Base-by-base conservation (phyloP, 2,113 vertebrate genomes). In the Urocitellus parryii region DNA sequence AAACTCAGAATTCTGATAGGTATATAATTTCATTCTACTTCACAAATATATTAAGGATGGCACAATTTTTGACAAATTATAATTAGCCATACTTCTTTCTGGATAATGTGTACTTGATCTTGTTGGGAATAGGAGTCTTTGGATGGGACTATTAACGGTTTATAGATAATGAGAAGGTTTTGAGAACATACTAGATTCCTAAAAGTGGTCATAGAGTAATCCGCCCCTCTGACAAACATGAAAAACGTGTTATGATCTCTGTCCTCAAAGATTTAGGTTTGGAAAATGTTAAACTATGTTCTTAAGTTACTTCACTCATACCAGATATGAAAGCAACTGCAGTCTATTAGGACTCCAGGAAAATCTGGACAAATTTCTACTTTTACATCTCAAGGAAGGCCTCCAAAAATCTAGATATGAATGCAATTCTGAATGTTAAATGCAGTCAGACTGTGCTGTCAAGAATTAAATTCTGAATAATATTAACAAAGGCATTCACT, bases 201-300 rank as follows among this genome's bases (percentile, higher is more conserved):
- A 67, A 74, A 1, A 37, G 24, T 32, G 14, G 6, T 77, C 7
- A 45, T 8, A 45, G 34, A 27, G 2, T 42, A 74, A 85, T 65
- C 42, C 2, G 58, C 67, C 7, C 39, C 42, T 67, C 20, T 48
- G 68, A 58, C 65, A 92, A 94, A 91, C 11, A 82, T 65, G 95
- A 72, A 87, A 87, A 92, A 61, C 37, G 29, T 77, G 9, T 39
- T 74, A 51, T 76, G 39, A 95, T 3, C 25, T 88, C 51, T 77
- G 18, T 42, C 17, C 45, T 86, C 42, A 78, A 96, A 29, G 27
- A 79, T 39, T 70, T 79, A n/a, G 8, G 22, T 63, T 88, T 76
- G 53, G 45, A 92, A 88, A 91, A 89, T 29, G 86, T 29, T 20
- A 92, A 88, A 61, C 5, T 48, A n/a, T n/a, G 32, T 89, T 84